Evolutionary conservation across 2,888 invertebrate species (phyloP).

Genomic region (Netelia virgata): DNA sequence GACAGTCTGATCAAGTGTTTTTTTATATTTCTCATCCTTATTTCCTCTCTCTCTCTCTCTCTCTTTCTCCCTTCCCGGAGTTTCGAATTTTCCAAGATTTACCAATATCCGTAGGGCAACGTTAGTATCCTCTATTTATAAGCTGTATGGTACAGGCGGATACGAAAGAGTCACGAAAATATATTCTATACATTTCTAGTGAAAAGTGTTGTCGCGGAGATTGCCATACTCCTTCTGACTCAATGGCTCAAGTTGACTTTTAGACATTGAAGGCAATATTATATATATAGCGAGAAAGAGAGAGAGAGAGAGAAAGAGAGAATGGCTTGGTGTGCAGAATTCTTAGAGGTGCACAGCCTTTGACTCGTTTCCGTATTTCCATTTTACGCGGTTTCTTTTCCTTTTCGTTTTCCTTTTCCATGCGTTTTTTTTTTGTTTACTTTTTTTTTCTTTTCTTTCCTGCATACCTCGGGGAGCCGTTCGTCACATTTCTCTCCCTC

Average conservation of each 20-base stretch:
- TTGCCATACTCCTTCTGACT: conserved; percentile 26
- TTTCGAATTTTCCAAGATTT: conserved; percentile 7
- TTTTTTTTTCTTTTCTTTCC: conserved; percentile 23
- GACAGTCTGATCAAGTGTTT: too few species aligned
- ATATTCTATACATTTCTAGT: conserved; percentile 70
- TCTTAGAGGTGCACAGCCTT: conserved; percentile 42
- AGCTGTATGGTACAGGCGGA: not conserved
- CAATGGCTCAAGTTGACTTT: conserved; percentile 37
- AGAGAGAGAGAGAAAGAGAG: not conserved
- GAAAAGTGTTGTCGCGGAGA: conserved; percentile 40
- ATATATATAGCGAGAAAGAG: conserved; percentile 1
- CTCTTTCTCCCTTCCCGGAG: not conserved
- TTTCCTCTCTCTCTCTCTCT: too few species aligned
- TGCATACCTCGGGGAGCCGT: conserved; percentile 27
- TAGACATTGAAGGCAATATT: conserved; percentile 8
- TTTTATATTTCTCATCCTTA: too few species aligned
- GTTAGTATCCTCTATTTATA: not conserved
- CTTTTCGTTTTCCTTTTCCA: not conserved
- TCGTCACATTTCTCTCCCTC: conserved; percentile 37
- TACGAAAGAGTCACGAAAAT: conserved; percentile 53
- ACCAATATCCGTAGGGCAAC: not conserved
- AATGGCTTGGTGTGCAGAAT: conserved; percentile 17
- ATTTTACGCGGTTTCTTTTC: conserved; percentile 45
- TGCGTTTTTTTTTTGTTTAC: not conserved
- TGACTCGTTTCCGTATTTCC: conserved; percentile 53